These are phyloP conservation scores for Sardina pilchardus DNA, from an alignment of 2,113 vertebrate genomes.

Conservation along the genomic window DNA sequence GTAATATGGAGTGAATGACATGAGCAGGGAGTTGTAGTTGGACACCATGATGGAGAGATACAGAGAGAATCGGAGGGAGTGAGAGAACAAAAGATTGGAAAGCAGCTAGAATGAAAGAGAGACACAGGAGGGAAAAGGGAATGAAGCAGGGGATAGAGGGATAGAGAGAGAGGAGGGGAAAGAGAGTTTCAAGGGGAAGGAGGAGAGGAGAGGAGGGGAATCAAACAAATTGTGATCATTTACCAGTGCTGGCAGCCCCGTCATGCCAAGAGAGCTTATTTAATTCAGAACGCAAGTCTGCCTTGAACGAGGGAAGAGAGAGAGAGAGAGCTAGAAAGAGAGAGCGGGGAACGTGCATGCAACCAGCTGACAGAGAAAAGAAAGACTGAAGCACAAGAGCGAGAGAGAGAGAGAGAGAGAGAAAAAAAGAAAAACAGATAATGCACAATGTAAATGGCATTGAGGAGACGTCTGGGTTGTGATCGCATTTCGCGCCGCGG, in stretches of 20 bases:
- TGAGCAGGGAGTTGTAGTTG: slow-evolving; percentile 19
- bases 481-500: background rate
- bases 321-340: slow-evolving; percentile 22
- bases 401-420: no score
- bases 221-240: slow-evolving; percentile 35
- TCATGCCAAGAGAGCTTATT: slow-evolving; percentile 24
- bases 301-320: slow-evolving; percentile 22
- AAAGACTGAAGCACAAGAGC: background rate
- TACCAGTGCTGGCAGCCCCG: slow-evolving; percentile 22
- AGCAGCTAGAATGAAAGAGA: background rate
- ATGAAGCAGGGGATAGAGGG: background rate
- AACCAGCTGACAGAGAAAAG: background rate
- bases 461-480: background rate
- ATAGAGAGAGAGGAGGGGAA: background rate
- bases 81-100: slow-evolving; percentile 41
- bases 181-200: background rate
- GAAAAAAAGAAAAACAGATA: background rate
- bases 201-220: background rate
- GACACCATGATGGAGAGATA: background rate
- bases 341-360: background rate
- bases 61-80: slow-evolving; percentile 34
- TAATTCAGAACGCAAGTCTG: slow-evolving; percentile 26
- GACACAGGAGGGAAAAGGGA: background rate
- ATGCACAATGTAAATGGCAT: background rate
- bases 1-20: slow-evolving; percentile 20